Base-by-base conservation (phyloP, 2,797 vertebrate genomes). In the Pangasius macronema region DNA sequence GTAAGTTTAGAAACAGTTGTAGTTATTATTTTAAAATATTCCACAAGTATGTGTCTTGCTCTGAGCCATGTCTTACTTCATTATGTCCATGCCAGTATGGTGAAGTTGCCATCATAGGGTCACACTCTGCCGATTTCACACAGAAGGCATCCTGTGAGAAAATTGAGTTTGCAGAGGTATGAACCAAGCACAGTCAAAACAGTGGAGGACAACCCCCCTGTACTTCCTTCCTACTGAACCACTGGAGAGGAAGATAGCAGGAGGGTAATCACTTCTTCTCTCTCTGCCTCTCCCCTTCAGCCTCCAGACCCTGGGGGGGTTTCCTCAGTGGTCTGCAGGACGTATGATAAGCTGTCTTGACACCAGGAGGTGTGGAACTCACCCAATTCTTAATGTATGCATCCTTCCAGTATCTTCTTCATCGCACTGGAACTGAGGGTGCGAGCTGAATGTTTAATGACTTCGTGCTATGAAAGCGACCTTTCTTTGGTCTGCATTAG, bases 271-370 rank as follows among this genome's bases (percentile, higher is more conserved):
- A 86, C 87, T 80, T 82, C 70, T 90, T 90, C 88, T 84, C 83
- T 88, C 77, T 83, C 67, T 82, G 30, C 70, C 83, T 46, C 46
- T 46, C 46, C 46, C 82, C 88, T 79, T 63, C 18, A 87, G 57
- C 72, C 72, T 85, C 57, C 61, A 85, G 81, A 77, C 87, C 70
- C 88, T 88, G 83, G 79, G 85, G n/a, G 87, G 87, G 57, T 80
- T 89, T 91, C 85, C 86, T 86, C 85, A 73, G 84, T 73, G 82
- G 75, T 87, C 91, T 91, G 91, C 83, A 88, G 89, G 90, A 91
- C 86, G 85, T 86, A 87, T 91, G 91, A 92, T 92, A 91, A 91
- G 90, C 87, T 88, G 89, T 80, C 77, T 83, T 89, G 79, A 89
- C 90, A 90, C 88, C 89, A 76, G 46, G 77, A 86, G 88, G 86